phyloP scores from a whole-genome alignment of 2,797 vertebrate genomes.

The Chromobotia macracanthus region DNA sequence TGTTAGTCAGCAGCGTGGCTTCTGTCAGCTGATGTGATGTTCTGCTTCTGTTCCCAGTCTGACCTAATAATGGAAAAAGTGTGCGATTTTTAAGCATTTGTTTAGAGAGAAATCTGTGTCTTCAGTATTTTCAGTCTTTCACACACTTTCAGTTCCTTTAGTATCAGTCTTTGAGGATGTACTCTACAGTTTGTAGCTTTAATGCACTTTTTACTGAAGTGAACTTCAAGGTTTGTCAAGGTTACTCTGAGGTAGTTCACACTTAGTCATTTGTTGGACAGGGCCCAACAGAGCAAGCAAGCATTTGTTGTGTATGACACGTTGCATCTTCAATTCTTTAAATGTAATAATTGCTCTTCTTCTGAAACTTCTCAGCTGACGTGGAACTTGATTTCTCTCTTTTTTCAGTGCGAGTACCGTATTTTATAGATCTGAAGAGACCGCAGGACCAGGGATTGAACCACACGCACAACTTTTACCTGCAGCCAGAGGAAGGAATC shows the following conservation, averaged over 20 bases:
- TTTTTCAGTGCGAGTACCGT: conserved; percentile 87
- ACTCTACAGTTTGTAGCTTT: neutral
- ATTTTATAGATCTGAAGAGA: conserved; percentile 93
- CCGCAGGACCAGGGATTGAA: conserved; percentile 93
- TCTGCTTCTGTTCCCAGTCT: conserved; percentile 13
- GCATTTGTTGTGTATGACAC: too few relatives aligned
- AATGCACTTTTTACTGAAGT: too few relatives aligned
- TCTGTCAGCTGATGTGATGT: conserved; percentile 30
- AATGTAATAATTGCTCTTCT: too few relatives aligned
- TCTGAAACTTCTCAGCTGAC: neutral
- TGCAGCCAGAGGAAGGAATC: conserved; percentile 86
- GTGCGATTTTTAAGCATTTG: too few relatives aligned
- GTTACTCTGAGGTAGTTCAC: too few relatives aligned
- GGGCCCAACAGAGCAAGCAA: too few relatives aligned
- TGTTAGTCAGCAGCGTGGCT: conserved; percentile 3
- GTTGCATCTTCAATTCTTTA: too few relatives aligned
- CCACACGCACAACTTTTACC: conserved; percentile 94
- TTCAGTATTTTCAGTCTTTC: too few relatives aligned
- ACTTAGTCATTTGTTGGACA: too few relatives aligned
- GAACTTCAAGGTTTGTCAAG: too few relatives aligned
- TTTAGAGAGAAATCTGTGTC: neutral
- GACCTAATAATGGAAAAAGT: neutral
- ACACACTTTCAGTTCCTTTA: conserved; percentile 18
- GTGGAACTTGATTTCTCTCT: neutral
- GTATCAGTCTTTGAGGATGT: neutral